A percentile compares a stretch with the other conserved stretches of the same genome.
These are phyloP conservation scores for Lysandra coridon DNA, from an alignment of 2,888 invertebrate genomes.

Conservation along the genomic window DNA sequence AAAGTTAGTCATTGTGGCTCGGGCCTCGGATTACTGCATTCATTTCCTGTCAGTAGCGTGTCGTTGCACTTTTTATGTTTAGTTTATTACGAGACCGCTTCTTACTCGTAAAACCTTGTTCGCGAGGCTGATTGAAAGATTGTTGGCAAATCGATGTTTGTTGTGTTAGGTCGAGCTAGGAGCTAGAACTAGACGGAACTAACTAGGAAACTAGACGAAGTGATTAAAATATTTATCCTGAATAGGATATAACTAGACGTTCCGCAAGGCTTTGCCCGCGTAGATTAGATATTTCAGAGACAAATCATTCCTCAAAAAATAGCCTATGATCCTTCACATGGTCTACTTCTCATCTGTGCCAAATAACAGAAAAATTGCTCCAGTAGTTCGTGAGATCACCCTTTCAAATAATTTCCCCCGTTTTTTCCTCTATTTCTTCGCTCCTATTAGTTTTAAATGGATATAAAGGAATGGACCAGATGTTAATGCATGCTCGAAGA, in stretches of 20 bases:
- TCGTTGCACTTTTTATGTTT: slow-evolving; percentile 18
- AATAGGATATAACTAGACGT: neutral
- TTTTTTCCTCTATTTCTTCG: too few relatives aligned
- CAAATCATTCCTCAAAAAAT: too few relatives aligned
- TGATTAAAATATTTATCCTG: neutral
- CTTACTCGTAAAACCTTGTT: neutral
- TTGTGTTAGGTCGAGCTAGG: neutral
- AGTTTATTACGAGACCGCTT: neutral
- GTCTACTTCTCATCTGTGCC: too few relatives aligned
- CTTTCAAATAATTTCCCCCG: too few relatives aligned
- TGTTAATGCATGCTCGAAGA: too few relatives aligned
- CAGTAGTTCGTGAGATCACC: too few relatives aligned
- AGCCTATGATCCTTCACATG: too few relatives aligned
- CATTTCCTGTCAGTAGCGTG: slow-evolving; percentile 19
- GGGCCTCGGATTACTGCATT: slow-evolving; percentile 4
- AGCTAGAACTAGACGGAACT: neutral
- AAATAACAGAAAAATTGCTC: too few relatives aligned
- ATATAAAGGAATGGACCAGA: too few relatives aligned
- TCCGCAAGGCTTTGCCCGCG: too few relatives aligned
- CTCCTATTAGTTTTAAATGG: too few relatives aligned
- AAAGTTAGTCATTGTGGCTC: neutral
- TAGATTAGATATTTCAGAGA: too few relatives aligned
- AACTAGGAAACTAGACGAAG: neutral
- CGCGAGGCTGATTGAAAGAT: slow-evolving; percentile 9
- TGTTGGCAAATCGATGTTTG: neutral